Conservation (phyloP, 2,113 vertebrate genomes). For the Aegithalos caudatus region DNA sequence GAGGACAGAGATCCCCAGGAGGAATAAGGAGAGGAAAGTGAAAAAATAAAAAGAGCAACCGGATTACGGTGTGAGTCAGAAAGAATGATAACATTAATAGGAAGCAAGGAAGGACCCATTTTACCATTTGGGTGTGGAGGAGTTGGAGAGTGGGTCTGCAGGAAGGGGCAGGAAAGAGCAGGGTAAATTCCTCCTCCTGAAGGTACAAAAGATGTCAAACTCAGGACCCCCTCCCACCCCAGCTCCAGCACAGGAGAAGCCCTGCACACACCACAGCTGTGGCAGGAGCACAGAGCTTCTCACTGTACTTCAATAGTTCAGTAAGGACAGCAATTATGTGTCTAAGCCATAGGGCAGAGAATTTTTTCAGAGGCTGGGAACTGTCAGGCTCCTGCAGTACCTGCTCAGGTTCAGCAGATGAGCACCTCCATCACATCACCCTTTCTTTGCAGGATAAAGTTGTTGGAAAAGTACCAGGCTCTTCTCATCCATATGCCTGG, state of each 20-base stretch:
- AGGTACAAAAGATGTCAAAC: neutral
- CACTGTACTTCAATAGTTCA: neutral
- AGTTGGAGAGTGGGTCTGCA: neutral
- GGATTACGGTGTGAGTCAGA: too few relatives aligned
- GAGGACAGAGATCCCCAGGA: neutral
- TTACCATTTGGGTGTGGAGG: neutral
- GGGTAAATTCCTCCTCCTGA: neutral
- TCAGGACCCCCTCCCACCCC: neutral
- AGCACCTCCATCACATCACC: neutral
- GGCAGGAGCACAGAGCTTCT: rapidly evolving
- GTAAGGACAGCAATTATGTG: neutral
- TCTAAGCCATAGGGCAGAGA: neutral
- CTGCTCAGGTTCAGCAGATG: neutral
- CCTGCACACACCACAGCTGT: rapidly evolving
- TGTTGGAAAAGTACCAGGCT: neutral
- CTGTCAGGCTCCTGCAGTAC: neutral
- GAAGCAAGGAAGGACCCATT: neutral
- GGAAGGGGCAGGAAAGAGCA: neutral
- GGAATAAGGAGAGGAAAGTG: neutral
- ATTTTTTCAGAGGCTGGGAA: neutral
- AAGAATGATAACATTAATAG: too few relatives aligned
- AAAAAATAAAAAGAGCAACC: neutral
- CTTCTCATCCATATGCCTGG: neutral
- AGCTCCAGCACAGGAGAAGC: neutral
- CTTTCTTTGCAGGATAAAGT: neutral